Conservation (phyloP, 2,888 invertebrate genomes). For the Drosophila robusta region DNA sequence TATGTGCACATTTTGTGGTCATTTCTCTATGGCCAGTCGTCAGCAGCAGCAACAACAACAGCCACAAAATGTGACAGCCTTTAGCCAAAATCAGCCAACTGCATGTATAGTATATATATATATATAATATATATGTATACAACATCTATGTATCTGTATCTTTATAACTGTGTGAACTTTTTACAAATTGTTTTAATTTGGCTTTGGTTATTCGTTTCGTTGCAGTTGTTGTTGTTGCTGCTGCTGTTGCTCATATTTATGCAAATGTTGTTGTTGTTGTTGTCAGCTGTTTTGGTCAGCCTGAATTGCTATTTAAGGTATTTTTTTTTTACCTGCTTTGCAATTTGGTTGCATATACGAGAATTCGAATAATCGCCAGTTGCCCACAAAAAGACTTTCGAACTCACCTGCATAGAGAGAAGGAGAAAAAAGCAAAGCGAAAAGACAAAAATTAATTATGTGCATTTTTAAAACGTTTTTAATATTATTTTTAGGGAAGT, state of each 20-base stretch:
- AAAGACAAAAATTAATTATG: conserved; percentile 1
- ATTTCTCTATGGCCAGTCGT: conserved; percentile 65
- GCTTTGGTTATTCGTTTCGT: conserved; percentile 24
- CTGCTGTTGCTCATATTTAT: conserved; percentile 37
- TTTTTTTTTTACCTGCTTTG: conserved; percentile 47
- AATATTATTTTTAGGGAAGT: too few relatives aligned
- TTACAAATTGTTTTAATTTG: conserved; percentile 65
- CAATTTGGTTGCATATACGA: conserved; percentile 30
- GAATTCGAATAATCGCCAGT: conserved; percentile 40
- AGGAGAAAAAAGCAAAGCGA: conserved; percentile 16
- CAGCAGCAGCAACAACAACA: conserved; percentile 34
- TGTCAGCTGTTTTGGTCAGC: conserved; percentile 40
- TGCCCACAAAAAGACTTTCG: conserved; percentile 24
- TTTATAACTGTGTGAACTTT: conserved; percentile 53
- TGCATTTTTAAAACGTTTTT: not conserved
- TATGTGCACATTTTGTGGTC: conserved; percentile 77
- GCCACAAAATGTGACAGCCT: conserved; percentile 70
- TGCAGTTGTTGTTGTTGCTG: conserved; percentile 15
- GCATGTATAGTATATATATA: conserved; percentile 31
- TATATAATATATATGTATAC: conserved; percentile 2
- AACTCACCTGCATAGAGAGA: conserved; percentile 66
- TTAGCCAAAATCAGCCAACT: conserved; percentile 69
- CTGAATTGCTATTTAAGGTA: conserved; percentile 63
- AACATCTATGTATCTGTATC: conserved; percentile 28
- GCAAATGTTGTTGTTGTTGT: conserved; percentile 30